Evolutionary conservation across 2,113 vertebrate species (phyloP).

Genomic region (Irena cyanogastra): DNA sequence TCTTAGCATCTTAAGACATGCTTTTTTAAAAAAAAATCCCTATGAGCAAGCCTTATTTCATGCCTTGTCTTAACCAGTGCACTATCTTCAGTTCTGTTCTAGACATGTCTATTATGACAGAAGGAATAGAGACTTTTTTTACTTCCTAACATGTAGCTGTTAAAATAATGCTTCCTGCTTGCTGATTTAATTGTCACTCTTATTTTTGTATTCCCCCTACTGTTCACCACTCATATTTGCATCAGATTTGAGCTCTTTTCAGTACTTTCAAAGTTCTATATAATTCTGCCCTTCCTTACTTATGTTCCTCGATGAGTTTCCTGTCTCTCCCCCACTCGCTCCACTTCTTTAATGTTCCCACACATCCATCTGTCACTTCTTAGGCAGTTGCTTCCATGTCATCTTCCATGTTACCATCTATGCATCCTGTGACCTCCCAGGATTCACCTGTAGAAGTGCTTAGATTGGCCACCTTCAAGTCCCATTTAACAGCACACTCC

Average conservation of each 20-base stretch:
- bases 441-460: background rate
- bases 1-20: background rate
- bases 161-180: slow-evolving; percentile 57
- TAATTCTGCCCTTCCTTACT: slow-evolving; percentile 52
- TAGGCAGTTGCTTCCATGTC: slow-evolving; percentile 39
- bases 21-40: background rate
- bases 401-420: background rate
- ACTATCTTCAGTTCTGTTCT: slow-evolving; percentile 6
- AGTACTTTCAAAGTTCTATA: slow-evolving; percentile 32
- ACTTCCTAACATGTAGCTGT: slow-evolving; percentile 32
- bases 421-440: background rate
- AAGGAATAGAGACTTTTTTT: slow-evolving; percentile 39
- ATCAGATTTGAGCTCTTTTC: slow-evolving; percentile 39
- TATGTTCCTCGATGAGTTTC: slow-evolving; percentile 36
- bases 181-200: slow-evolving; percentile 60
- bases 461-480: background rate
- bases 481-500: background rate
- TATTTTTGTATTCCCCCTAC: slow-evolving; percentile 58
- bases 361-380: slow-evolving; percentile 55
- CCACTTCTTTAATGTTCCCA: slow-evolving; percentile 51
- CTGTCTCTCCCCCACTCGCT: slow-evolving; percentile 51
- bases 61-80: background rate
- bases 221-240: slow-evolving; percentile 48
- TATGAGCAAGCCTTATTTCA: background rate
- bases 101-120: slow-evolving; percentile 48